These are phyloP conservation scores for Leptinotarsa defecta DNA, from an alignment of 1,140 invertebrate genomes.

Conservation along the genomic window DNA sequence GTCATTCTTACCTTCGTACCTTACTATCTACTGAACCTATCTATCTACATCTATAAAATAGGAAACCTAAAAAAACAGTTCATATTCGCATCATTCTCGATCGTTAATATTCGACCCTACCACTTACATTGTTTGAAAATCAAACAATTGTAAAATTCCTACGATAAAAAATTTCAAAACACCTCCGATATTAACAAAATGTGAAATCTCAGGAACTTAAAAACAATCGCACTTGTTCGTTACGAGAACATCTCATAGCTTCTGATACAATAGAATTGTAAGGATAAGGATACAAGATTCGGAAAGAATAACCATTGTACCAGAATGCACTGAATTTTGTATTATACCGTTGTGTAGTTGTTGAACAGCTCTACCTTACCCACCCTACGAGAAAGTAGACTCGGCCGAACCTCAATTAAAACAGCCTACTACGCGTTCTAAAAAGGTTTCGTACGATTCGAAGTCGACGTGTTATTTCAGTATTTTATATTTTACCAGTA, in stretches of 20 bases:
- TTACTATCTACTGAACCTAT: too few species aligned
- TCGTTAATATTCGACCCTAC: too few species aligned
- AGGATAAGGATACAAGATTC: conserved; percentile 20
- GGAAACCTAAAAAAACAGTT: neutral
- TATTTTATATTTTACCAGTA: neutral
- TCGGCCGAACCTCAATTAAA: conserved; percentile 52
- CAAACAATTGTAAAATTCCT: too few species aligned
- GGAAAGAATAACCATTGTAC: conserved; percentile 30
- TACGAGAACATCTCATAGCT: conserved; percentile 27
- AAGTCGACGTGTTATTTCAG: conserved; percentile 32
- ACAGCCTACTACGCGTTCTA: conserved; percentile 49
- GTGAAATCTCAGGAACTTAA: conserved; percentile 7
- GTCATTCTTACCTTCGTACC: too few species aligned
- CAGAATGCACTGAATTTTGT: conserved; percentile 35
- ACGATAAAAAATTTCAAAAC: neutral
- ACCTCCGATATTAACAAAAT: neutral
- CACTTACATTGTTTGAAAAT: too few species aligned
- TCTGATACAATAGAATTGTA: conserved; percentile 30
- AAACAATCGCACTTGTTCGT: conserved; percentile 31
- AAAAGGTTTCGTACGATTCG: conserved; percentile 44
- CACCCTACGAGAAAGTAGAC: conserved; percentile 44
- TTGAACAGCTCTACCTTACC: conserved; percentile 37
- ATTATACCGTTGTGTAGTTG: conserved; percentile 27
- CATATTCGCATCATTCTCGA: too few species aligned
- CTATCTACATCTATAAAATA: too few species aligned